These are phyloP conservation scores for Meandrina meandrites DNA, from an alignment of 92 coral and sea anemone species.

Conservation along the genomic window DNA sequence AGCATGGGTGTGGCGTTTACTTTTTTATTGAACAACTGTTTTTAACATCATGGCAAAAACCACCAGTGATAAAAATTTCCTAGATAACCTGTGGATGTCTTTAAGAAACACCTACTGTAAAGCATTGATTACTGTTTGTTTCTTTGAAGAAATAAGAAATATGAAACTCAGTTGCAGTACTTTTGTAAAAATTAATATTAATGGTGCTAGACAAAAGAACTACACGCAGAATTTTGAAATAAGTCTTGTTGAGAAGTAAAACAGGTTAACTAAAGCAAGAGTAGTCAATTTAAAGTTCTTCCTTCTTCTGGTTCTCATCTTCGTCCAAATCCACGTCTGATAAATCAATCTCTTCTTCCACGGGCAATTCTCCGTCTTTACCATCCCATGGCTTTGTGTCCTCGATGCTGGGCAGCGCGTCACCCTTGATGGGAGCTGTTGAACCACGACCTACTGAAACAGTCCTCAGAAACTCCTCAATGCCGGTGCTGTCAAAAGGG, in stretches of 20 bases:
- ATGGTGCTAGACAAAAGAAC: background rate
- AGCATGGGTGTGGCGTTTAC: background rate
- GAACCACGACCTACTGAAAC: slow-evolving; percentile 98
- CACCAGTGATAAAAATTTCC: background rate
- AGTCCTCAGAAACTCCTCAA: slow-evolving; percentile 93
- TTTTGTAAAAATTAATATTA: background rate
- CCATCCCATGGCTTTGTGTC: slow-evolving; percentile 90
- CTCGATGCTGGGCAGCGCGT: slow-evolving; percentile 71
- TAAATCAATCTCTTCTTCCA: slow-evolving; percentile 91
- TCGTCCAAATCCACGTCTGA: slow-evolving; percentile 93
- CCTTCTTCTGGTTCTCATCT: slow-evolving; percentile 74
- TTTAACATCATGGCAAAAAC: background rate
- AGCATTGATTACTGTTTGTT: background rate
- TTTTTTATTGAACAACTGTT: slow-evolving; percentile 16
- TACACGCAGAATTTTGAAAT: background rate
- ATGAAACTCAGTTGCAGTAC: background rate
- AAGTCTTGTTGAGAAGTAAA: background rate
- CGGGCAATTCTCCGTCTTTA: slow-evolving; percentile 92
- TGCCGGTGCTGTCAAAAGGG: slow-evolving; percentile 87
- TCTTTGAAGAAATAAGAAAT: background rate
- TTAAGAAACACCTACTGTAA: background rate
- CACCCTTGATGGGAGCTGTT: slow-evolving; percentile 80
- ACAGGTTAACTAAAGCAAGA: background rate
- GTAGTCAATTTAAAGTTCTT: slow-evolving; percentile 59
- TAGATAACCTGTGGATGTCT: background rate